Evolutionary conservation across 2,113 vertebrate genomes (phyloP).

Genomic region (Tragelaphus scriptus): DNA sequence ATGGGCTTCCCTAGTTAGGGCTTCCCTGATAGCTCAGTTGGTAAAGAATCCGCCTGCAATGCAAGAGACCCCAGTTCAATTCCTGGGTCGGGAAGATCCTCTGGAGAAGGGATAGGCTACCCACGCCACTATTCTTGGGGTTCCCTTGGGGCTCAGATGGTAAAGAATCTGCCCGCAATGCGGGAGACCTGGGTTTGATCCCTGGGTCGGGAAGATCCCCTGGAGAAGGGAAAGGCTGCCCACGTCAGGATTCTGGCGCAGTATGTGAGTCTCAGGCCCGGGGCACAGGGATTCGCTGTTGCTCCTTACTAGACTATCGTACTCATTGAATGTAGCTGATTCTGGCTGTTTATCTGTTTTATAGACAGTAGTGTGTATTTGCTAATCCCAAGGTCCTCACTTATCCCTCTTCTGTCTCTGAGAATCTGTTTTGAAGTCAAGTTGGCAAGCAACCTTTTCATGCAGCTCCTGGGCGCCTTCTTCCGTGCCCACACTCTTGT

Average conservation of each 20-base stretch:
- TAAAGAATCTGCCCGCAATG: rapidly evolving
- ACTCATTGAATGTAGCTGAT: not conserved
- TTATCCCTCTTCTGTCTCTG: not conserved
- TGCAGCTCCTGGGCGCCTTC: too few relatives aligned
- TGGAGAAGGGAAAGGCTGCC: not conserved
- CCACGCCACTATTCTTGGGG: not conserved
- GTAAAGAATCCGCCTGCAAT: not conserved
- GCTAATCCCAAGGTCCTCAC: not conserved
- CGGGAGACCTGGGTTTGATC: not conserved
- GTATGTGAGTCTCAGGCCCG: not conserved
- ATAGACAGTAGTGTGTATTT: too few relatives aligned
- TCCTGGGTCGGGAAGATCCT: not conserved
- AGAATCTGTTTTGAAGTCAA: not conserved
- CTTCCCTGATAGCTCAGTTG: not conserved
- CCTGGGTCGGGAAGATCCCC: not conserved
- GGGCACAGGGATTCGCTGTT: not conserved
- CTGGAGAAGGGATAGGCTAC: not conserved
- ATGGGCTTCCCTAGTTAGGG: not conserved
- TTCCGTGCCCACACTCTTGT: not conserved
- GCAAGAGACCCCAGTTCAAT: not conserved
- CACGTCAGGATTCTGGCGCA: not conserved
- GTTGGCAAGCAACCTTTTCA: not conserved
- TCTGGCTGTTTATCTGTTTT: not conserved
- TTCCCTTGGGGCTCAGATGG: not conserved
- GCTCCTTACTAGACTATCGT: not conserved